A percentile compares a stretch with the other conserved stretches of the same genome.
phyloP scores from a whole-genome alignment of 2,888 invertebrate species.

The Scaeva pyrastri region DNA sequence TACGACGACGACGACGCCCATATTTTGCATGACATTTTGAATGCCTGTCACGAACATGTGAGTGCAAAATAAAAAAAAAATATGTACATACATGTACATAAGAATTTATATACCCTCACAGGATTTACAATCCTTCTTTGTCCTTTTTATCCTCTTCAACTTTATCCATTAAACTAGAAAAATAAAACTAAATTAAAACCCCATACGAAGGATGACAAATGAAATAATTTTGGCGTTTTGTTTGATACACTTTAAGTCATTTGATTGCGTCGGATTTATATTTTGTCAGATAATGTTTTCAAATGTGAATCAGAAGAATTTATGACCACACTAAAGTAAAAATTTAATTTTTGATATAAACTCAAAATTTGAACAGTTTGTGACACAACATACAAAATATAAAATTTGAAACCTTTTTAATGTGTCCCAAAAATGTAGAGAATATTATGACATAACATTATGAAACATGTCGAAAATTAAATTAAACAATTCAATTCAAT shows the following conservation, averaged over 20 bases:
- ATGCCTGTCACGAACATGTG: slow-evolving; percentile 74
- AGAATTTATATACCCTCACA: slow-evolving; percentile 7
- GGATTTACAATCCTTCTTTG: slow-evolving; percentile 28
- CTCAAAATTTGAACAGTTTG: too few species aligned
- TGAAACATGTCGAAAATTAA: too few species aligned
- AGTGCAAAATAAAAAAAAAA: slow-evolving; percentile 52
- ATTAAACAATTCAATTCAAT: too few species aligned
- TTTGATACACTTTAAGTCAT: neutral
- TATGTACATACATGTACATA: neutral
- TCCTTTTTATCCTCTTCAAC: neutral
- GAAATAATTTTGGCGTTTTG: slow-evolving; percentile 58
- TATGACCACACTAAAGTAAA: too few species aligned
- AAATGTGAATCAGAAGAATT: too few species aligned
- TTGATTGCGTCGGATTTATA: neutral
- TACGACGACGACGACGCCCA: slow-evolving; percentile 51
- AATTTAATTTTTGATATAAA: too few species aligned
- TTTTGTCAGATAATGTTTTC: too few species aligned
- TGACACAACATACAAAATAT: too few species aligned
- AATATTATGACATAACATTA: too few species aligned
- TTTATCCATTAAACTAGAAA: slow-evolving; percentile 7
- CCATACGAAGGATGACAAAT: slow-evolving; percentile 61
- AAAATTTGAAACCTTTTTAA: too few species aligned
- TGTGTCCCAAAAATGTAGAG: too few species aligned
- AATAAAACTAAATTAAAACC: slow-evolving; percentile 38
- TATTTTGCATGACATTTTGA: slow-evolving; percentile 73